Evolutionary conservation across 2,888 invertebrate genomes (phyloP).

Genomic region (Melieria picta): DNA sequence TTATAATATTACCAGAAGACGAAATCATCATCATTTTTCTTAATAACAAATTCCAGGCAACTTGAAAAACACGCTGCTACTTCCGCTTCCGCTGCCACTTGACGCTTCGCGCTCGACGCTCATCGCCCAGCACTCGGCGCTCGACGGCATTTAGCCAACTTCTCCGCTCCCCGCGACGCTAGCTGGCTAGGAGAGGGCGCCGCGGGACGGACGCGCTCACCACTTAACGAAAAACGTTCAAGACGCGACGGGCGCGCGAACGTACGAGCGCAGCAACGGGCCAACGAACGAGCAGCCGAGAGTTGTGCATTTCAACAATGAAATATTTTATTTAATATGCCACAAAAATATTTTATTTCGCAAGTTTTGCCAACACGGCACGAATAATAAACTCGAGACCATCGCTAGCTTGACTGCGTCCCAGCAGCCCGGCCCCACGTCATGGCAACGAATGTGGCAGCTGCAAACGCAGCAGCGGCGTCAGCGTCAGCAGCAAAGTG

Average conservation of each 20-base stretch:
- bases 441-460: not conserved
- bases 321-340: conserved; percentile 29
- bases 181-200: too few species aligned
- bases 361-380: not conserved
- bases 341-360: conserved; percentile 9
- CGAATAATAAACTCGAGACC: not conserved
- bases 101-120: too few species aligned
- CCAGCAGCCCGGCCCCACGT: not conserved
- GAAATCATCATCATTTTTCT: conserved; percentile 32
- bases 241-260: not conserved
- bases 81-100: too few species aligned
- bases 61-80: too few species aligned
- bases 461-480: too few species aligned
- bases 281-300: not conserved
- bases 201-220: too few species aligned
- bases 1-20: conserved; percentile 11
- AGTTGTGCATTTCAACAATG: conserved; percentile 15
- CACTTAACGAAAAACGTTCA: too few species aligned
- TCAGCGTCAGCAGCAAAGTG: not conserved
- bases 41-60: conserved; percentile 26
- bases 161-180: too few species aligned
- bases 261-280: not conserved
- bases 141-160: too few species aligned
- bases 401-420: not conserved
- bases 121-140: too few species aligned